A percentile compares a stretch with the other conserved stretches of the same genome.
Conservation (phyloP, 2,888 invertebrate genomes). For the Andrena fulva region DNA sequence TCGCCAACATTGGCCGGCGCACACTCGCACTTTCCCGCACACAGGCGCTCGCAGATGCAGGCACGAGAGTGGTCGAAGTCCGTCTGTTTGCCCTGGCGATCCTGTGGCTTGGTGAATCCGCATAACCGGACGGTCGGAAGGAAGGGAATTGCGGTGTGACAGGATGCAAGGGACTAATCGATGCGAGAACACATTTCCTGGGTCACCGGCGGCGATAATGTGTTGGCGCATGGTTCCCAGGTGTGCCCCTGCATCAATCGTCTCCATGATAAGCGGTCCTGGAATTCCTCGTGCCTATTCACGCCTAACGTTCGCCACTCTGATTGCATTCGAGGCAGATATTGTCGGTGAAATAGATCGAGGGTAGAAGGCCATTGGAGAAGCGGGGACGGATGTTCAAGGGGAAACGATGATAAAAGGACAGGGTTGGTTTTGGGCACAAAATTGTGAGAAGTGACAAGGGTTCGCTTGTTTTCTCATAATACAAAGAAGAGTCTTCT, state of each 20-base stretch:
- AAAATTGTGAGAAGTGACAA: too few species aligned
- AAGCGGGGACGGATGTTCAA: too few species aligned
- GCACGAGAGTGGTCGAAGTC: not conserved
- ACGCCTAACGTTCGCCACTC: not conserved
- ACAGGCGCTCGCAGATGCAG: not conserved
- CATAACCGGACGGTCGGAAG: slow-evolving; percentile 42
- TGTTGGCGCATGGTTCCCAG: slow-evolving; percentile 14
- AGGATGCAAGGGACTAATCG: slow-evolving; percentile 58
- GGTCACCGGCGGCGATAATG: slow-evolving; percentile 30
- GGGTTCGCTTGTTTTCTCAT: too few species aligned
- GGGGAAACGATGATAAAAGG: too few species aligned
- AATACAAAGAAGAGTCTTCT: too few species aligned
- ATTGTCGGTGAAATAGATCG: not conserved
- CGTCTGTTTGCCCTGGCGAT: not conserved
- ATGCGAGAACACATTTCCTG: slow-evolving; percentile 59
- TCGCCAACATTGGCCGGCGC: slow-evolving; percentile 55
- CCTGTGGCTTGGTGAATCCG: not conserved
- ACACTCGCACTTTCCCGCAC: not conserved
- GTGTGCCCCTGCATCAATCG: slow-evolving; percentile 30
- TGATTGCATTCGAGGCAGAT: slow-evolving; percentile 1
- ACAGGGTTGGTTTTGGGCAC: too few species aligned
- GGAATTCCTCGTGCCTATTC: slow-evolving; percentile 21
- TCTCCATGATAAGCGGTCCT: slow-evolving; percentile 37
- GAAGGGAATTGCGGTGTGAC: slow-evolving; percentile 45
- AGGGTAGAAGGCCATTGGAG: not conserved